phyloP scores from a whole-genome alignment of 2,797 vertebrate genomes.

The Trichosurus vulpecula region DNA sequence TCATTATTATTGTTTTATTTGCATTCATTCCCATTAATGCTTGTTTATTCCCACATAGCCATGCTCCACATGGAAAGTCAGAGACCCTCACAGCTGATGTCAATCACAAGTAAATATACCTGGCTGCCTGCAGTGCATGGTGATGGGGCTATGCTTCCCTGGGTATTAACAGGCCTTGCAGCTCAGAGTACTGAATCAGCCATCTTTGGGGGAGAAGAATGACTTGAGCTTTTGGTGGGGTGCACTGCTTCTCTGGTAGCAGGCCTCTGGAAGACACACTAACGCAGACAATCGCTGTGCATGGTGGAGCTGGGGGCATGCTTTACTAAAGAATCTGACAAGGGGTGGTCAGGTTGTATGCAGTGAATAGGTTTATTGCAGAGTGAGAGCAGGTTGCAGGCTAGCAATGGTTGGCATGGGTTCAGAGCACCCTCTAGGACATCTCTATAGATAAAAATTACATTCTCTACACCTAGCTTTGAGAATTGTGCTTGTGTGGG shows the following conservation, averaged over 20 bases:
- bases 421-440: neutral
- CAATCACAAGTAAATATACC: conserved; percentile 95
- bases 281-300: conserved; percentile 65
- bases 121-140: conserved; percentile 87
- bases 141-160: conserved; percentile 89
- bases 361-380: neutral
- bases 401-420: neutral
- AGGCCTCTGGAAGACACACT: conserved; percentile 59
- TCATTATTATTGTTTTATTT: conserved; percentile 39
- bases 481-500: neutral
- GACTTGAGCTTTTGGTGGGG: conserved; percentile 19
- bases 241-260: conserved; percentile 57
- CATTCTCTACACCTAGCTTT: neutral
- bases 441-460: neutral
- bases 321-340: conserved; percentile 47
- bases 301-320: conserved; percentile 77
- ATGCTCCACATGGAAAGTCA: conserved; percentile 89
- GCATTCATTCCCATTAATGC: conserved; percentile 82
- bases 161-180: conserved; percentile 76
- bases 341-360: neutral
- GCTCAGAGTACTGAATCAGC: conserved; percentile 50
- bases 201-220: conserved; percentile 15
- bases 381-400: neutral
- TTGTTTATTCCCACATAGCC: conserved; percentile 88
- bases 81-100: conserved; percentile 89